Base-by-base conservation (phyloP, 2,113 vertebrate species). In the Oenanthe melanoleuca region DNA sequence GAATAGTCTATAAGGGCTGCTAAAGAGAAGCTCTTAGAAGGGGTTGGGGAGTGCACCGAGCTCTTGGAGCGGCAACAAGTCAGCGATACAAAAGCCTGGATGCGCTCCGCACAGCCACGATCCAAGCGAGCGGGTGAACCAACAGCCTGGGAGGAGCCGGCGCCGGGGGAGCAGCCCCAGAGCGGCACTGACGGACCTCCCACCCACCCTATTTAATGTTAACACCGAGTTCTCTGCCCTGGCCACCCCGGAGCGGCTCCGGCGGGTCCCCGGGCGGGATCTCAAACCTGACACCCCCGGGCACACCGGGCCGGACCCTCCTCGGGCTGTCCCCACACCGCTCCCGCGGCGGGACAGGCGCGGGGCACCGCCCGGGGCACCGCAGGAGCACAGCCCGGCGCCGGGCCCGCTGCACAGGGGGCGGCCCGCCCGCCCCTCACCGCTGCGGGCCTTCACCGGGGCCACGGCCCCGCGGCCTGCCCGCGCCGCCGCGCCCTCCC, bases 51-150 rank as follows among this genome's bases (percentile, higher is more conserved):
- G 18, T 0, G 8, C 20, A 44, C 24, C 14, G 21, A 11, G 31
- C 25, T 6, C 52, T 17, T 5, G 8, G 14, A 21, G 34, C 2
- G 6, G 37, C 57, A 80, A 18, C 10, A 71, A 81, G 33, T 23
- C 22, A 55, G 31, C 7, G 20, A 2, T 0, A 4, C 3, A 6
- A 42, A 42, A 50, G 7, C 1, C 2, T 1, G n/a, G 12, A 13
- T 0, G 13, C 0, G 17, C 40, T 2, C 2, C 25, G 29, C 22
- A 1, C 0, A 2, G 31, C 29, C 34, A 12, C 0, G 12, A 15
- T 2, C 9, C 53, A 0, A 11, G 29, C 0, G 22, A 1, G 11
- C 21, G 0, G 34, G 24, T 0, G 45, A 12, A 1, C 8, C 4
- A 9, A 1, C 9, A 4, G 44, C 25, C 53, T 0, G 63, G 83